Evolutionary conservation across 2,113 vertebrate genomes (phyloP).

Genomic region (Chlorodrepanis virens): DNA sequence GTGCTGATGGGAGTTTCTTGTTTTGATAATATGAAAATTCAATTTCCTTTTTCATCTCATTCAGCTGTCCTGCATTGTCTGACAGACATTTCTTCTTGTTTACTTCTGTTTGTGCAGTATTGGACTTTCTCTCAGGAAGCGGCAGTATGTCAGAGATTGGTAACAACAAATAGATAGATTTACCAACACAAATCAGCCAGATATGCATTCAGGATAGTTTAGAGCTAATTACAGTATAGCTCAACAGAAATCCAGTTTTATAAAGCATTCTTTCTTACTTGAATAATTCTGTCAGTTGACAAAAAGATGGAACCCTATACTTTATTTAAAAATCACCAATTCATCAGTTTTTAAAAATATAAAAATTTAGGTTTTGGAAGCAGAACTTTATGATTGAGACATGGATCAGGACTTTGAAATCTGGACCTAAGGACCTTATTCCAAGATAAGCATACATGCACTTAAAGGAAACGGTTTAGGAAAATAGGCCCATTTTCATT

Average conservation of each 20-base stretch:
- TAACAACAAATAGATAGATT: neutral
- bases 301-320: neutral
- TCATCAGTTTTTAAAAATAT: too few species aligned
- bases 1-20: neutral
- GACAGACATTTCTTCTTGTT: neutral
- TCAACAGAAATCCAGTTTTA: neutral
- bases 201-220: neutral
- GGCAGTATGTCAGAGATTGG: neutral
- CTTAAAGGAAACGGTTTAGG: neutral
- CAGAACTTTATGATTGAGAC: neutral
- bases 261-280: neutral
- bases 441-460: rapidly evolving
- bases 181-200: neutral
- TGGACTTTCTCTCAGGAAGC: neutral
- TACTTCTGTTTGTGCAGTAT: neutral
- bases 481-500: neutral
- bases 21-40: neutral
- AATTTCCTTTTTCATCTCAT: neutral
- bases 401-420: neutral
- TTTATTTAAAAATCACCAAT: neutral
- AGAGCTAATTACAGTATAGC: neutral
- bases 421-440: neutral
- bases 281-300: neutral
- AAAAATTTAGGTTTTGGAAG: neutral
- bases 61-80: neutral